Base-by-base conservation (phyloP, 2,888 invertebrate genomes). In the Glyphotaelius pellucidus region DNA sequence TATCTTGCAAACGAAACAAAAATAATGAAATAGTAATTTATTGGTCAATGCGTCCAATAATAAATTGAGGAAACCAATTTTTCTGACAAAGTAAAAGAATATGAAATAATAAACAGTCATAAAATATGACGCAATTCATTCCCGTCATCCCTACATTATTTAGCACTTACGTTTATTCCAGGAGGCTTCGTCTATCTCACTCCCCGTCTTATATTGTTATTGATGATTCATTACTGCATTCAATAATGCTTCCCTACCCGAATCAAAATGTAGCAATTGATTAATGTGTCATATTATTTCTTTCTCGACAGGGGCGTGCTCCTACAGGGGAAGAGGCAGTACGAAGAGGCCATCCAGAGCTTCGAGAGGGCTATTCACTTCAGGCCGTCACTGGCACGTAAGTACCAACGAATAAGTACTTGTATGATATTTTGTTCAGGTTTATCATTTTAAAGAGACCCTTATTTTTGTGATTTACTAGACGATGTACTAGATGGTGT, bases 341-440 rank as follows among this genome's bases (percentile, higher is more conserved):
- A 98, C 95, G 97, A 98, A 94, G 98, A 98, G 95, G 99, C 99
- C 93, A 97, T 99, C 94, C 97, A 98, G 95, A 98, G 98, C 96
- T 99, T 99, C 95, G 97, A 98, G 95, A 97, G 97, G 94, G 99
- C 99, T 94, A 98, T 99, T 95, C 98, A 98, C 95, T 99, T 98
- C 96, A 97, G 99, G 95, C 99, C 99, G 94, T 98, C 98, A 94
- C 97, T 99, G 95, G 99, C 99, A 95, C 97, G 99, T 99, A 97
- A 98, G 98, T 98, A 93, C 52, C 47, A 85, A 15, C 47, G 12
- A 32, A 81, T 31, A 81, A 67, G 52, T 67, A 15, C 47, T 3
- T n/a, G n/a, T n/a, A n/a, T n/a, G n/a, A n/a, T 9, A 38, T 38
- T 38, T 38, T 12, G 11, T 42, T 7, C 12, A 42, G 11, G 42